Percentiles rank a stretch among this genome's conserved stretches.
Evolutionary conservation across 2,113 vertebrate species (phyloP).

Genomic region (Carollia perspicillata): DNA sequence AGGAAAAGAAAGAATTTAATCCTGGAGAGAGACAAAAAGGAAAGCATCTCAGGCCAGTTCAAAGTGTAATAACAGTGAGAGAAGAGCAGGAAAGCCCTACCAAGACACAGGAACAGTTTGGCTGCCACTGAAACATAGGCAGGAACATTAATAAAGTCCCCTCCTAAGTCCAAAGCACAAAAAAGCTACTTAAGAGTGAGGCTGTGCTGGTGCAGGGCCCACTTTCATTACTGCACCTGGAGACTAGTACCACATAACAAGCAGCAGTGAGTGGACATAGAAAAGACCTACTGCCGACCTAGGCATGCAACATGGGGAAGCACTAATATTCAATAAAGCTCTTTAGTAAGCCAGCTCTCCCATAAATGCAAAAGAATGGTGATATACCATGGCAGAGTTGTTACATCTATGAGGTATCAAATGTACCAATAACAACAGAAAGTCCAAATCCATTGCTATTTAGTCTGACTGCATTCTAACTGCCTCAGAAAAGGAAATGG

Average conservation of each 20-base stretch:
- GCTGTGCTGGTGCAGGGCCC: not conserved
- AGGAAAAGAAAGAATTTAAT: not conserved
- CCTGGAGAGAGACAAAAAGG: not conserved
- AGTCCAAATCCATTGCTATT: not conserved
- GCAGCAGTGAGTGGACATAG: not conserved
- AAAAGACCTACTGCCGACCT: not conserved
- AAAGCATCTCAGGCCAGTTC: not conserved
- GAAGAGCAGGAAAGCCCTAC: not conserved
- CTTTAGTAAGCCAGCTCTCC: not conserved
- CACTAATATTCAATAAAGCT: not conserved
- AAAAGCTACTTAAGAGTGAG: not conserved
- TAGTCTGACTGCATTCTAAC: not conserved
- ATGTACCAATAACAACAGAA: not conserved
- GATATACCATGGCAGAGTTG: not conserved
- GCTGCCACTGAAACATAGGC: not conserved
- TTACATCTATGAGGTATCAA: not conserved
- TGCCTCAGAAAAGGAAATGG: not conserved
- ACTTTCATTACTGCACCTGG: not conserved
- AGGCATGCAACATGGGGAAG: not conserved
- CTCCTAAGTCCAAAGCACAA: not conserved
- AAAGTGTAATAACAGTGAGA: not conserved
- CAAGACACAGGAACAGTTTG: not conserved
- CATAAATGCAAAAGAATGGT: not conserved
- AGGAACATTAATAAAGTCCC: not conserved
- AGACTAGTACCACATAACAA: not conserved